These are phyloP conservation scores for Mixornis gularis DNA, from an alignment of 2,113 vertebrate species.

Conservation along the genomic window DNA sequence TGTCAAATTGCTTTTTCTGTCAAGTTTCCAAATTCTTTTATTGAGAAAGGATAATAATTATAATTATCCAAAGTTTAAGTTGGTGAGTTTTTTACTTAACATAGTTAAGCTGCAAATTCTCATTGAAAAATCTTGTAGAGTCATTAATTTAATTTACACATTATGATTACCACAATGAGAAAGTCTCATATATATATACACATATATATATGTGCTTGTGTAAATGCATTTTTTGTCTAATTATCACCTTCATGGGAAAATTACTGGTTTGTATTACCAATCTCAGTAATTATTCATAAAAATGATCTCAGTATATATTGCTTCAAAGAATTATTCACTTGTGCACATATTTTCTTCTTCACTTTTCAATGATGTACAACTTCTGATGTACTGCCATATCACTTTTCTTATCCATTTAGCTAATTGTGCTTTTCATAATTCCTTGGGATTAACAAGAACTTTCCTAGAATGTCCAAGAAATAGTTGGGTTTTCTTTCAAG, in stretches of 20 bases:
- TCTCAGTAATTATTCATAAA: neutral
- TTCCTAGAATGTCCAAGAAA: neutral
- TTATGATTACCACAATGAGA: neutral
- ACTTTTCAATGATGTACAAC: neutral
- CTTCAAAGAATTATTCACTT: neutral
- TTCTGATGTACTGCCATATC: neutral
- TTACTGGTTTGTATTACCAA: neutral
- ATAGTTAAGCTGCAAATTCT: neutral
- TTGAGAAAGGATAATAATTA: neutral
- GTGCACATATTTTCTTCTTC: neutral
- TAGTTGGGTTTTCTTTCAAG: neutral
- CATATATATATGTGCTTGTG: neutral
- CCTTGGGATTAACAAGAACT: neutral
- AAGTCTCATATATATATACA: too few species aligned
- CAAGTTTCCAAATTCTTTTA: constrained; percentile 4
- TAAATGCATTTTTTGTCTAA: neutral
- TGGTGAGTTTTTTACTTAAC: neutral
- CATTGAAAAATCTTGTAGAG: neutral
- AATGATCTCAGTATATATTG: neutral
- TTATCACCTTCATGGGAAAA: neutral
- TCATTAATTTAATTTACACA: neutral
- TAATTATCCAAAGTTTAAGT: neutral
- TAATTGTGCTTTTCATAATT: neutral
- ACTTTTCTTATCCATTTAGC: neutral
- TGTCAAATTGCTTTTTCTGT: constrained; percentile 2